A percentile compares a stretch with the other conserved stretches of the same genome.
These are phyloP conservation scores for Coenobita brevimanus DNA, from an alignment of 1,140 invertebrate genomes.

Conservation along the genomic window DNA sequence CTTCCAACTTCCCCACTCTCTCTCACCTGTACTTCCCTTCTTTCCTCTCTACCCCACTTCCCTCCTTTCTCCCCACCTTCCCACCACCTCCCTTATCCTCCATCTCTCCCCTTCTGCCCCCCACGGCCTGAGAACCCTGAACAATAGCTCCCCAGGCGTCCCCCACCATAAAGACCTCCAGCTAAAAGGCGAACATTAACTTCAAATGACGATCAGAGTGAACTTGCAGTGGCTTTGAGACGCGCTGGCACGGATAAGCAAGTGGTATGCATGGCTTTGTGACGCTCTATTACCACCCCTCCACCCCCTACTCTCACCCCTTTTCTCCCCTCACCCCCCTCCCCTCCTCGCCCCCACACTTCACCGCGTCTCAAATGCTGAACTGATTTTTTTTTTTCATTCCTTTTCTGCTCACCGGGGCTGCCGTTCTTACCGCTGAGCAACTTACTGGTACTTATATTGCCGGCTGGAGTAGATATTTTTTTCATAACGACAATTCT, in stretches of 20 bases:
- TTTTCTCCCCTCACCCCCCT: no score
- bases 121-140: background rate
- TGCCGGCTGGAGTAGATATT: no score
- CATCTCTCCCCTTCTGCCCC: slow-evolving; percentile 13
- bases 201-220: slow-evolving; percentile 62
- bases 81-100: background rate
- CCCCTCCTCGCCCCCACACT: no score
- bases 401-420: no score
- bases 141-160: slow-evolving; percentile 34
- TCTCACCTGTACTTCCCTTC: background rate
- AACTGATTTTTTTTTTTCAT: no score
- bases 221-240: slow-evolving; percentile 51
- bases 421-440: no score
- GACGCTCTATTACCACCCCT: no score
- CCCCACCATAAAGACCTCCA: slow-evolving; percentile 38
- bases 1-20: background rate
- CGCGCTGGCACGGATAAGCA: slow-evolving; percentile 51
- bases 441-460: no score
- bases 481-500: no score
- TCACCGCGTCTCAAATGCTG: no score
- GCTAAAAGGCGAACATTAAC: slow-evolving; percentile 63
- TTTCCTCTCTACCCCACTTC: background rate
- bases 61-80: background rate
- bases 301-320: no score
- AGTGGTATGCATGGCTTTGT: slow-evolving; percentile 55